Evolutionary conservation across 1,140 invertebrate species (phyloP).

Genomic region (Drosophila pectinifera): DNA sequence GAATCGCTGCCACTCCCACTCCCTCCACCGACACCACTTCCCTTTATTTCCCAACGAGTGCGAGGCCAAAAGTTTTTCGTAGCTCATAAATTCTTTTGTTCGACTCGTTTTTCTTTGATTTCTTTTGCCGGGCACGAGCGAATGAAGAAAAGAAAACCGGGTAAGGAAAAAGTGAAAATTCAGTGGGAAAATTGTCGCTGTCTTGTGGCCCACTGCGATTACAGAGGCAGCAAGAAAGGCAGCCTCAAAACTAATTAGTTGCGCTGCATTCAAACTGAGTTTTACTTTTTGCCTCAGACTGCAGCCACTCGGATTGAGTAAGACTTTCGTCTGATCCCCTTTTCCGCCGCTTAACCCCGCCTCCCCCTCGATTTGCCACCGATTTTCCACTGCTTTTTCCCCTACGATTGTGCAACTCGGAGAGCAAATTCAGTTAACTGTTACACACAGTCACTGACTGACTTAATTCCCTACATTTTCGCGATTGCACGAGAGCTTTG

Average conservation of each 20-base stretch:
- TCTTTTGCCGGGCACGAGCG: conserved; percentile 38
- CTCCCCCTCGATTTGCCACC: conserved; percentile 18
- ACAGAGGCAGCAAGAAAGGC: conserved; percentile 49
- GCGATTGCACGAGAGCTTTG: conserved; percentile 38
- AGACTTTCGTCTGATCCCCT: conserved; percentile 62
- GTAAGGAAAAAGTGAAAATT: conserved; percentile 71
- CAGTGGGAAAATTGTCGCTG: conserved; percentile 80
- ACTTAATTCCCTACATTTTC: conserved; percentile 81
- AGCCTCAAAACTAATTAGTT: conserved; percentile 79
- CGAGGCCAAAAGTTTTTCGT: conserved; percentile 67
- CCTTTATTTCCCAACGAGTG: conserved; percentile 10
- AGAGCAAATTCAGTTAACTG: conserved; percentile 78
- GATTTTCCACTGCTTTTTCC: conserved; percentile 3
- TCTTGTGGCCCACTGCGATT: conserved; percentile 62
- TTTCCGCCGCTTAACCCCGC: conserved; percentile 6
- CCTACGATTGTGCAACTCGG: conserved; percentile 12
- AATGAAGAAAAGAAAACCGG: conserved; percentile 35
- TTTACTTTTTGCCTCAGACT: conserved; percentile 61
- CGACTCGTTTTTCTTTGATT: conserved; percentile 62
- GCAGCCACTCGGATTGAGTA: conserved; percentile 63
- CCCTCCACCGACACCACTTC: background rate
- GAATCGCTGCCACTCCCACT: conserved; percentile 19
- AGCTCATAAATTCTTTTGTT: conserved; percentile 77
- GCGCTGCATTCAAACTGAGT: conserved; percentile 70
- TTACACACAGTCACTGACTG: conserved; percentile 74